Evolutionary conservation across 2,888 invertebrate species (phyloP), one percentile per base, ranked within the genome.

Genomic region (Drosophila imparisetae): DNA sequence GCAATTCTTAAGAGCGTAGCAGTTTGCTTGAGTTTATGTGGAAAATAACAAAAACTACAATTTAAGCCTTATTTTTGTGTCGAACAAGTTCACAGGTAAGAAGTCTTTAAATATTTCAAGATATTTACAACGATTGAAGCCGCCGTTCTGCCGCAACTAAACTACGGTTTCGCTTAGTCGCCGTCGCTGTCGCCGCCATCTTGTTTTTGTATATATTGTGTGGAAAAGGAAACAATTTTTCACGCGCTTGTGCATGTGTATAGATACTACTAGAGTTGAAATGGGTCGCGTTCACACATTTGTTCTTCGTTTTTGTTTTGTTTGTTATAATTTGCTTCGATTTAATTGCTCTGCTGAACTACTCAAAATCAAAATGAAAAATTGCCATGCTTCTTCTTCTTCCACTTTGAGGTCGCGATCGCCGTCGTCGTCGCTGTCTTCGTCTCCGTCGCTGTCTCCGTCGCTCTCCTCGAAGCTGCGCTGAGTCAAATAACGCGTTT

Each of bases 401-500:
- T 64, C 69, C 75, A 78, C 66, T 74, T 84, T 76, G 81, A 83
- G 84, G 83, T 83, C 84, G 84, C 86, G 84, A 53, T 79, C 78
- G 81, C 70, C 76, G 74, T 72, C 68, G 75, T 50, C 75, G 67
- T 70, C 72, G 63, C 42, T 42, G 42, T 42, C 32, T 32, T 32
- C 10, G 32, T 32, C 32, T 32, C 32, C 32, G 32, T 32, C 32
- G 32, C 32, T 32, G 32, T 32, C 60, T 74, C 60, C 62, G 67
- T 69, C 71, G 69, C 57, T 29, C 21, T 40, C 30, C 40, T 57
- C 57, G 57, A 68, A 74, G 70, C 68, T 72, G 76, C 64, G 64
- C 61, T 71, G 66, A 60, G 54, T 60, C 54, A 45, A 66, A 55
- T 45, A 79, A 67, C 80, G 80, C 70, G 80, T 58, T 24, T 48